phyloP scores from a whole-genome alignment of 2,113 vertebrate genomes.

The Laticauda colubrina region DNA sequence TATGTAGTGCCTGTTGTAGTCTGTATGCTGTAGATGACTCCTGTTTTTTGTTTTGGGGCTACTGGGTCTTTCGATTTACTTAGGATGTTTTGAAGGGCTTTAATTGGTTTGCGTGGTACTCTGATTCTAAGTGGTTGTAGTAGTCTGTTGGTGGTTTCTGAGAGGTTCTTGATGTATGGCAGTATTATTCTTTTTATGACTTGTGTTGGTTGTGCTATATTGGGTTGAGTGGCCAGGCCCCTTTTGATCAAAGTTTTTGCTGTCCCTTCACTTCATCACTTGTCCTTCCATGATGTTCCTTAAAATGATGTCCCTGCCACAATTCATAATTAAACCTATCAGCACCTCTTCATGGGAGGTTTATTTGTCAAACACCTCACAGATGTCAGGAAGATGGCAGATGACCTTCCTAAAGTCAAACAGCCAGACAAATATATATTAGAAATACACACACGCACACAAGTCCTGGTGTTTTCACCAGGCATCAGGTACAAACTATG shows the following conservation, averaged over 20 bases:
- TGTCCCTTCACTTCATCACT: background rate
- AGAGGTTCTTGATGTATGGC: background rate
- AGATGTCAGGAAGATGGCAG: slow-evolving; percentile 12
- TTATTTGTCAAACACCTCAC: slow-evolving; percentile 17
- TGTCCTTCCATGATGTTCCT: background rate
- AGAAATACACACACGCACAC: background rate
- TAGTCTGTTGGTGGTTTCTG: background rate
- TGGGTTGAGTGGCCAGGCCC: background rate
- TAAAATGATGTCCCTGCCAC: background rate
- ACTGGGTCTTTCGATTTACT: background rate
- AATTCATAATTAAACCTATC: slow-evolving; percentile 15
- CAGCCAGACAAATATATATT: background rate
- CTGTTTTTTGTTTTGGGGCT: background rate
- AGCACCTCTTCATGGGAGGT: background rate
- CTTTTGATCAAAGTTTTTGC: background rate
- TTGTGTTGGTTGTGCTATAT: background rate
- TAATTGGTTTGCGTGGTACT: background rate
- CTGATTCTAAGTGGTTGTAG: background rate
- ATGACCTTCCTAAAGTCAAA: slow-evolving; percentile 23
- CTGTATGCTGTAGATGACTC: background rate
- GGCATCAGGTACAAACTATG: background rate
- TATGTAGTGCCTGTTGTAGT: background rate
- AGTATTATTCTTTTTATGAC: background rate
- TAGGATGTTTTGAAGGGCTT: background rate
- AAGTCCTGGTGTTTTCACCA: background rate